Conservation (phyloP, 2,113 vertebrate genomes). For the Sinocyclocheilus rhinocerous region DNA sequence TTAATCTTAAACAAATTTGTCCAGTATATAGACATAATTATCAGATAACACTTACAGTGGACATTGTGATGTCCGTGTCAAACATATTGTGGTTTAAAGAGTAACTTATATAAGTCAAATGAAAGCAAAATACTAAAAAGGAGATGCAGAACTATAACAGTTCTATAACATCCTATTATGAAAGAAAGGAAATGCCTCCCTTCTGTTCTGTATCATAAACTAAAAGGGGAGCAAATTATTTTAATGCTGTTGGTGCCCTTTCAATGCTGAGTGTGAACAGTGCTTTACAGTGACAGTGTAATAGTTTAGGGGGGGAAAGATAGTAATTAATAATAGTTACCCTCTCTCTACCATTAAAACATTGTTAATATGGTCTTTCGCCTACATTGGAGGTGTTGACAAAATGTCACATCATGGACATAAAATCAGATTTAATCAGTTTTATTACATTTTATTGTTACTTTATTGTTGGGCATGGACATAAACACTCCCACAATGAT, state of each 20-base stretch:
- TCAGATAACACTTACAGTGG: neutral
- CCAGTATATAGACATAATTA: no score
- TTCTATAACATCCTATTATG: neutral
- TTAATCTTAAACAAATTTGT: neutral
- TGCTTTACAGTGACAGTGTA: neutral
- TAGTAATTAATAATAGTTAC: neutral
- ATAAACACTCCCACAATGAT: neutral
- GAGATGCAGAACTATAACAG: neutral
- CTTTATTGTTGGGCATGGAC: no score
- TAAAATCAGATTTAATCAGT: neutral
- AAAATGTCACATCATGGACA: neutral
- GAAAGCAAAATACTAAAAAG: neutral
- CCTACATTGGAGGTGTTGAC: neutral
- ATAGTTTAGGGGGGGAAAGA: neutral
- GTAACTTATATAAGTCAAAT: neutral
- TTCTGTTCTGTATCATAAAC: neutral
- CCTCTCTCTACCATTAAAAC: neutral
- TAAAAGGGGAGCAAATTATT: slow-evolving; percentile 13
- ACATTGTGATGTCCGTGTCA: neutral
- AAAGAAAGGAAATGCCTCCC: neutral
- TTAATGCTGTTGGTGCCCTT: neutral
- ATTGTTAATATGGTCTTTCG: neutral
- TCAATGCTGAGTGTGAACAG: slow-evolving; percentile 2
- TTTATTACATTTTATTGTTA: neutral
- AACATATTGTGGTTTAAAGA: neutral